These are phyloP conservation scores for Diachasmimorpha longicaudata DNA, from an alignment of 1,140 invertebrate species.

Conservation along the genomic window DNA sequence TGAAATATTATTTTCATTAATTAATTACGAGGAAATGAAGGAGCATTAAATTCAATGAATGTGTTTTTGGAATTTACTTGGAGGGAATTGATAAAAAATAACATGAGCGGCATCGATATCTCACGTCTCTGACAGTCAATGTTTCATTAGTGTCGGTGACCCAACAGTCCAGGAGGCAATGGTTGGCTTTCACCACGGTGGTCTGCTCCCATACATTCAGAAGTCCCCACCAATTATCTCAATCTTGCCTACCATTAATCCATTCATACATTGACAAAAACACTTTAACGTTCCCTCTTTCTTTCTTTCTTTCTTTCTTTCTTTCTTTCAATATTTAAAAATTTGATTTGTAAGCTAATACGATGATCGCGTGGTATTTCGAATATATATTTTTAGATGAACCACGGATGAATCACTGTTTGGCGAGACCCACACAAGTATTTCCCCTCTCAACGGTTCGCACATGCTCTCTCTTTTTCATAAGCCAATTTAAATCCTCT, in stretches of 20 bases:
- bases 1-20: background rate
- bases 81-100: background rate
- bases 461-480: slow-evolving; percentile 34
- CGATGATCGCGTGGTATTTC: background rate
- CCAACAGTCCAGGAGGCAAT: background rate
- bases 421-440: slow-evolving; percentile 27
- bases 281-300: background rate
- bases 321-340: background rate
- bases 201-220: background rate
- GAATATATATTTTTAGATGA: slow-evolving; percentile 51
- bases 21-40: background rate
- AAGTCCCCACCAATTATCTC: background rate
- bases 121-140: background rate
- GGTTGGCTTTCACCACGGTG: background rate
- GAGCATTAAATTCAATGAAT: background rate
- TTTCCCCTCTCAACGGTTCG: slow-evolving; percentile 32
- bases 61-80: no score
- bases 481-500: background rate
- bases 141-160: background rate
- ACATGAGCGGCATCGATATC: background rate
- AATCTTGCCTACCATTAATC: background rate
- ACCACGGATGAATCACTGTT: slow-evolving; percentile 60
- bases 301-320: background rate
- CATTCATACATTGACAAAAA: background rate
- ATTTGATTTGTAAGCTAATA: background rate